Evolutionary conservation across 2,797 vertebrate genomes (phyloP).

Genomic region (Pristis pectinata): DNA sequence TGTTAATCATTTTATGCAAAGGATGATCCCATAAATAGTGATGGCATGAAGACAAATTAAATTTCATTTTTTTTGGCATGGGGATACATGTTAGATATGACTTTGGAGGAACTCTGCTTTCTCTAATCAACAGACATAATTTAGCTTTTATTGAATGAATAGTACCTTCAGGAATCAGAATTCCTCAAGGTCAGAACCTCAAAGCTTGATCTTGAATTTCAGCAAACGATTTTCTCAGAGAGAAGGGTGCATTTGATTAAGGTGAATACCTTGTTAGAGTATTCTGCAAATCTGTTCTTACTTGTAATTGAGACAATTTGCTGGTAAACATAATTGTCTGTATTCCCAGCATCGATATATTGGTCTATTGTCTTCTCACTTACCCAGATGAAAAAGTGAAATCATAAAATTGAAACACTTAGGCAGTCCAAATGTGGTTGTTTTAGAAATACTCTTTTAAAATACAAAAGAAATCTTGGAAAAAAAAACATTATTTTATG

Average conservation of each 20-base stretch:
- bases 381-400: not conserved
- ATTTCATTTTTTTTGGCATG: not conserved
- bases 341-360: not conserved
- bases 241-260: not conserved
- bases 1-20: not conserved
- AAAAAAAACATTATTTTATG: no score
- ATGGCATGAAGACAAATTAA: not conserved
- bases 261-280: not conserved
- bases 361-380: not conserved
- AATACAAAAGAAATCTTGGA: no score
- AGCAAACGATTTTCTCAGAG: not conserved
- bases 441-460: no score
- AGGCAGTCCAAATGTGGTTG: no score
- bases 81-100: not conserved
- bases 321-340: not conserved
- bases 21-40: not conserved
- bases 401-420: no score
- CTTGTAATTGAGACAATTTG: not conserved
- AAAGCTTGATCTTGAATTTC: not conserved
- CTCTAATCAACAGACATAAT: not conserved
- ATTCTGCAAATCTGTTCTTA: not conserved
- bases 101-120: not conserved
- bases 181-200: not conserved
- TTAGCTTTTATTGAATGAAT: not conserved
- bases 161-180: not conserved